phyloP scores from a whole-genome alignment of 2,888 invertebrate species.

The Pammene fasciana region DNA sequence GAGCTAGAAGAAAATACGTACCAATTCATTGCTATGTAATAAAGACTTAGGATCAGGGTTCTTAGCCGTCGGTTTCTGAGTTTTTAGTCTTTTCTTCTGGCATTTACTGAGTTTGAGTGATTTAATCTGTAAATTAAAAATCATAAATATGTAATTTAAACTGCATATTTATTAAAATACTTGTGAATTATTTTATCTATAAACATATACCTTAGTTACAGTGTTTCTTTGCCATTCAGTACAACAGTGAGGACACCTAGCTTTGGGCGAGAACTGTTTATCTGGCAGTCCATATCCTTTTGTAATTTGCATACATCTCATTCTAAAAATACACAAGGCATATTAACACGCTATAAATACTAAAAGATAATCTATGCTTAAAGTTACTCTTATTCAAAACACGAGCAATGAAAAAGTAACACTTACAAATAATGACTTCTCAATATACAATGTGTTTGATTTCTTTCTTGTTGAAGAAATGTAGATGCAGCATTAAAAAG shows the following conservation, averaged over 20 bases:
- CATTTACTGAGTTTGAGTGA: constrained; percentile 57
- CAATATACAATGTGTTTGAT: constrained; percentile 53
- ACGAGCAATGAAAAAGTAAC: neutral
- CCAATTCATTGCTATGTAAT: constrained; percentile 64
- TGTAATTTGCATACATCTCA: constrained; percentile 65
- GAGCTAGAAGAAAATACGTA: constrained; percentile 51
- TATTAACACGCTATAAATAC: neutral
- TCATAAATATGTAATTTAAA: neutral
- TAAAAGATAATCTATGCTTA: no score
- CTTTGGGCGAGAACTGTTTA: constrained; percentile 63
- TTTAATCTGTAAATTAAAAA: constrained; percentile 56
- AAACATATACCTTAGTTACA: constrained; percentile 55
- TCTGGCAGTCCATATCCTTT: constrained; percentile 64
- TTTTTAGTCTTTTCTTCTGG: constrained; percentile 58
- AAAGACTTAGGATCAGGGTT: constrained; percentile 48
- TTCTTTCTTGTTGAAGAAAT: constrained; percentile 49
- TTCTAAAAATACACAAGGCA: constrained; percentile 53
- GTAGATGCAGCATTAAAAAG: constrained; percentile 61
- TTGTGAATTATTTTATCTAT: constrained; percentile 3
- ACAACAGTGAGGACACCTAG: constrained; percentile 67
- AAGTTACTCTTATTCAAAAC: neutral
- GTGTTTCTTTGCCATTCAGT: constrained; percentile 64
- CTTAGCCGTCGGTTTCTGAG: constrained; percentile 47
- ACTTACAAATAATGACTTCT: constrained; percentile 75
- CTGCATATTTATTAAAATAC: neutral